Conservation (phyloP, 2,113 vertebrate species). For the Pyxicephalus adspersus region DNA sequence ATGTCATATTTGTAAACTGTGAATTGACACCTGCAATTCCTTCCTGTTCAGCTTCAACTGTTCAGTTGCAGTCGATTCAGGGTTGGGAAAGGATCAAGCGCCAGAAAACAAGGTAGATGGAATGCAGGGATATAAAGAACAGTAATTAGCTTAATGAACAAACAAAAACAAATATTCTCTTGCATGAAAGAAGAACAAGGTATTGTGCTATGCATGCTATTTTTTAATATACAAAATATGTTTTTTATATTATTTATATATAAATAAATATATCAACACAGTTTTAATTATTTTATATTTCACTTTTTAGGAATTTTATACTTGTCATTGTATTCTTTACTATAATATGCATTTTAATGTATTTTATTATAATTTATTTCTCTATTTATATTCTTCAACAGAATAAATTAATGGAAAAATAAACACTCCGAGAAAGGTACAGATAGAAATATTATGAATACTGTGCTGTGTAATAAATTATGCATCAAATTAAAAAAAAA, state of each 20-base stretch:
- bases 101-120: slow-evolving; percentile 77
- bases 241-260: neutral
- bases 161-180: slow-evolving; percentile 62
- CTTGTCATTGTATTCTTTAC: neutral
- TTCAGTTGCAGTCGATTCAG: slow-evolving; percentile 98
- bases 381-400: neutral
- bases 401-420: neutral
- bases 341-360: neutral
- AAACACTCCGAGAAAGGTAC: neutral
- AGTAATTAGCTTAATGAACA: slow-evolving; percentile 83
- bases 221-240: neutral
- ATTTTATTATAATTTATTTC: neutral
- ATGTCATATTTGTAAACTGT: slow-evolving; percentile 99
- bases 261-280: neutral
- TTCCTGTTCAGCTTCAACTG: slow-evolving; percentile 99
- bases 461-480: neutral
- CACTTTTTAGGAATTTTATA: neutral
- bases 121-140: slow-evolving; percentile 73
- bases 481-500: neutral
- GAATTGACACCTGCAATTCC: slow-evolving; percentile 99
- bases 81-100: slow-evolving; percentile 87
- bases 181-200: neutral
- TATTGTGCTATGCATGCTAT: neutral
- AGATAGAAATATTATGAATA: neutral
- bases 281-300: neutral